These are phyloP conservation scores for Eilema depressum DNA, from an alignment of 2,888 invertebrate species.

Conservation along the genomic window DNA sequence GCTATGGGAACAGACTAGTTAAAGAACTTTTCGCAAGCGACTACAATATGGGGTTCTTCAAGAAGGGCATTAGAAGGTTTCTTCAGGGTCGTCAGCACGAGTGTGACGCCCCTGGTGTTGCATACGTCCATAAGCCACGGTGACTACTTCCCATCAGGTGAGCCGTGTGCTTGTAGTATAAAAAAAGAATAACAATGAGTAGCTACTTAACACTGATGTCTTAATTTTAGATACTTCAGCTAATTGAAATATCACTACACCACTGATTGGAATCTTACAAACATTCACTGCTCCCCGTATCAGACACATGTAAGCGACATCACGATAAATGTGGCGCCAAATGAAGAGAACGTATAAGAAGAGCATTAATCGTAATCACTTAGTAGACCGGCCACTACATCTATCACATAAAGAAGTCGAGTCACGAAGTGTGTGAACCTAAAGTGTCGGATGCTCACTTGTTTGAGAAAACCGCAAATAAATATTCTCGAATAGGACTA, in stretches of 20 bases:
- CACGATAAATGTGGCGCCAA: constrained; percentile 43
- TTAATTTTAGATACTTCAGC: not conserved
- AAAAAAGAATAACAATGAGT: not conserved
- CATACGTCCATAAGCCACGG: too few relatives aligned
- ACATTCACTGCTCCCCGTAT: constrained; percentile 29
- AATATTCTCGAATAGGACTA: constrained; percentile 83
- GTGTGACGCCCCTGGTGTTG: too few relatives aligned
- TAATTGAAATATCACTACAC: constrained; percentile 11
- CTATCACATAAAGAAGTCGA: constrained; percentile 67
- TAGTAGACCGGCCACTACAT: constrained; percentile 48
- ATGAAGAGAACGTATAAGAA: constrained; percentile 47
- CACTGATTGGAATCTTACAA: constrained; percentile 14
- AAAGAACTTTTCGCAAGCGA: too few relatives aligned
- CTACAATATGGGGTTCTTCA: too few relatives aligned
- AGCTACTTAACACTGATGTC: not conserved
- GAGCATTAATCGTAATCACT: constrained; percentile 59
- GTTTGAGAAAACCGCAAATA: constrained; percentile 83
- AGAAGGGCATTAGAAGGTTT: too few relatives aligned
- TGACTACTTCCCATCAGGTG: too few relatives aligned
- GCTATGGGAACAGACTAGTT: too few relatives aligned
- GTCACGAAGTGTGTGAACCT: constrained; percentile 65
- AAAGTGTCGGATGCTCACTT: constrained; percentile 73
- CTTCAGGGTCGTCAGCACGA: too few relatives aligned
- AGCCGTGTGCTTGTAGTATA: too few relatives aligned
- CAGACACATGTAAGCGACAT: constrained; percentile 38